These are phyloP conservation scores for Tetanocera ferruginea DNA, from an alignment of 2,888 invertebrate genomes.

Conservation along the genomic window DNA sequence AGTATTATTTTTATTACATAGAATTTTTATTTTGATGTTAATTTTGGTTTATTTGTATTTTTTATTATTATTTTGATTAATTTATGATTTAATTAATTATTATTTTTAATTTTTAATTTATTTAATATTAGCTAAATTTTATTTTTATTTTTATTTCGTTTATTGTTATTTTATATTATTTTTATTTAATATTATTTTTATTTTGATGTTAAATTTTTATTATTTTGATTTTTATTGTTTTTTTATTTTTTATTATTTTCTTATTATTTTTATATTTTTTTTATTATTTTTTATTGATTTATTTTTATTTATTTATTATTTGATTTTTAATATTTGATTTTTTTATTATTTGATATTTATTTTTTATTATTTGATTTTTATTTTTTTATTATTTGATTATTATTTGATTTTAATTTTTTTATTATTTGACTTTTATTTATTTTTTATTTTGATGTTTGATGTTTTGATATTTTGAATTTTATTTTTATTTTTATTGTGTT, in stretches of 20 bases:
- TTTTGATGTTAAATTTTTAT: neutral
- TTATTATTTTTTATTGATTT: constrained; percentile 5
- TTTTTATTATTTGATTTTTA: constrained; percentile 1
- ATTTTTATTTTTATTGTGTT: neutral
- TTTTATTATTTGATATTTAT: neutral
- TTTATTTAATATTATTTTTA: neutral
- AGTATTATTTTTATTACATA: neutral
- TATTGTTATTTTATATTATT: neutral
- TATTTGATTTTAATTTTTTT: neutral
- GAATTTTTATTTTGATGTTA: too few species aligned
- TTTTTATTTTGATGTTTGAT: too few species aligned
- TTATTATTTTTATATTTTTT: neutral
- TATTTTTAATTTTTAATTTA: neutral
- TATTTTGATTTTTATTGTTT: neutral
- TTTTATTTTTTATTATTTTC: neutral
- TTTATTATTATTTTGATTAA: neutral
- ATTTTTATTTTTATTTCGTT: neutral
- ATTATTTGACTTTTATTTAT: constrained; percentile 11
- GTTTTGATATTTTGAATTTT: neutral
- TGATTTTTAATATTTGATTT: neutral
- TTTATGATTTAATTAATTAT: neutral
- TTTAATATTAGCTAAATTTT: neutral
- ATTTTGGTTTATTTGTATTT: neutral
- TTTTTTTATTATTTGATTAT: neutral
- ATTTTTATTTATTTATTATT: constrained; percentile 5